phyloP scores from a whole-genome alignment of 2,888 invertebrate species.

The Hipparchia sbordonii region DNA sequence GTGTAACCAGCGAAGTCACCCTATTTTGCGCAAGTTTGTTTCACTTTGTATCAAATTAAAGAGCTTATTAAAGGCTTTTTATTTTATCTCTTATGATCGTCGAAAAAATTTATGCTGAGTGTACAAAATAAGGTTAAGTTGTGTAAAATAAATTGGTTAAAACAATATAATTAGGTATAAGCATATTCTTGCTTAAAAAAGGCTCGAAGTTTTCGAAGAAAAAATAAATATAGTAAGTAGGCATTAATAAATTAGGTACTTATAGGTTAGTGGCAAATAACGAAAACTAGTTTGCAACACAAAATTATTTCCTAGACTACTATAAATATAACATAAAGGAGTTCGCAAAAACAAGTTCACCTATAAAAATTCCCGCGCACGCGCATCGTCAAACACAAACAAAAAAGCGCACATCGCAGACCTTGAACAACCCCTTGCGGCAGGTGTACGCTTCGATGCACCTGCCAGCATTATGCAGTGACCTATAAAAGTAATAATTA shows the following conservation, averaged over 20 bases:
- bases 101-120: not conserved
- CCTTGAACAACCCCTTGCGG: slow-evolving; percentile 69
- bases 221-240: too few relatives aligned
- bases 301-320: slow-evolving; percentile 14
- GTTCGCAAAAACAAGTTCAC: slow-evolving; percentile 36
- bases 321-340: slow-evolving; percentile 18
- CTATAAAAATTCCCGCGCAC: slow-evolving; percentile 38
- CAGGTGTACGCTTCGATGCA: slow-evolving; percentile 71
- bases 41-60: not conserved
- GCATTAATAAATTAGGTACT: too few relatives aligned
- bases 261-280: not conserved
- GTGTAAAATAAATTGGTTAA: not conserved
- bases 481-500: slow-evolving; percentile 81
- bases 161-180: too few relatives aligned
- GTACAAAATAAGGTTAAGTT: not conserved
- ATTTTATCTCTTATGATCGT: too few relatives aligned
- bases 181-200: too few relatives aligned
- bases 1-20: too few relatives aligned
- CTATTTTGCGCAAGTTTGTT: not conserved
- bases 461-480: slow-evolving; percentile 75
- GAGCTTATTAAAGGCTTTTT: not conserved
- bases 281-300: not conserved
- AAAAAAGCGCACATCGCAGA: slow-evolving; percentile 53
- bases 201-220: too few relatives aligned
- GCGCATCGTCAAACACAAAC: slow-evolving; percentile 45